Conservation (phyloP, 2,797 vertebrate genomes). For the Sebastes cheni region DNA sequence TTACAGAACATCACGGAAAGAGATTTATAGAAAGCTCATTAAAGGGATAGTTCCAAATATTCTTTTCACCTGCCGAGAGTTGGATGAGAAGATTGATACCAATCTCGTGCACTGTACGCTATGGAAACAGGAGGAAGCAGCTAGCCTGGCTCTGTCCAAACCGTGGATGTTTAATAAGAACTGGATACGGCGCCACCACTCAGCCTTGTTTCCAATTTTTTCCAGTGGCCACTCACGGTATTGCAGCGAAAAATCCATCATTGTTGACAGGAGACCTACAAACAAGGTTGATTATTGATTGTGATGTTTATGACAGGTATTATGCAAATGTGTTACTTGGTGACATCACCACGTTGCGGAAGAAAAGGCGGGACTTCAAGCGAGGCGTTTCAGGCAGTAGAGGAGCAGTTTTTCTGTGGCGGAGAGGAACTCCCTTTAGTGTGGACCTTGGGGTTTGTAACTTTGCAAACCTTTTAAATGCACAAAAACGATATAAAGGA, state of each 20-base stretch:
- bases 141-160: background rate
- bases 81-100: background rate
- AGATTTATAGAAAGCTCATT: conserved; percentile 28
- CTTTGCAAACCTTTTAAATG: too few species aligned
- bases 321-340: too few species aligned
- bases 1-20: conserved; percentile 12
- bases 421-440: too few species aligned
- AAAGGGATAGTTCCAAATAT: background rate
- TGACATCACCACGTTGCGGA: too few species aligned
- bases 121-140: background rate
- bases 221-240: background rate
- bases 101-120: background rate
- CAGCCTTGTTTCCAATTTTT: background rate
- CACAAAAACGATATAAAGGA: too few species aligned
- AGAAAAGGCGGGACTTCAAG: too few species aligned
- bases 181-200: background rate
- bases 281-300: background rate
- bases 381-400: too few species aligned
- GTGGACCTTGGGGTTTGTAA: too few species aligned
- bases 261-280: background rate
- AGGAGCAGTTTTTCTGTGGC: too few species aligned
- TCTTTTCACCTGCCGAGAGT: background rate
- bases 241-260: background rate
- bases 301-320: background rate
- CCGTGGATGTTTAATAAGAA: background rate